Evolutionary conservation across 2,888 invertebrate genomes (phyloP).

Genomic region (Calameuta pallipes): DNA sequence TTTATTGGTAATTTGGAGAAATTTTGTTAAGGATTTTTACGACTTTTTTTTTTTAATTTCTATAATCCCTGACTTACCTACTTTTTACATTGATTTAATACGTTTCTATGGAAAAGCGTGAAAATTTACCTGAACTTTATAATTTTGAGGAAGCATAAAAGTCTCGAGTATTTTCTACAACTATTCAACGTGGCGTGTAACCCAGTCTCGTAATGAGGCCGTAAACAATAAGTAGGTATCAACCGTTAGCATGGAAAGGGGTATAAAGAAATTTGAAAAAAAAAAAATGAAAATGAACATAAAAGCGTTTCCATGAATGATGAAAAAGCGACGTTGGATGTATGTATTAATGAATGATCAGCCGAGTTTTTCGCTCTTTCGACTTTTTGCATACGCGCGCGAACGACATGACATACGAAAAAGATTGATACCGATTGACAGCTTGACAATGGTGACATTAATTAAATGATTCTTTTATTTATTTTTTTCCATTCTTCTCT

Average conservation of each 20-base stretch:
- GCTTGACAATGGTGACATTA: neutral
- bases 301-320: neutral
- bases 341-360: neutral
- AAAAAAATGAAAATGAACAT: neutral
- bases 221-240: neutral
- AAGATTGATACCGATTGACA: neutral
- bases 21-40: neutral
- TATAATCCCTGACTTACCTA: neutral
- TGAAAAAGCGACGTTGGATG: neutral
- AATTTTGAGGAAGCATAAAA: neutral
- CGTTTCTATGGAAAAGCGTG: neutral
- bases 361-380: neutral
- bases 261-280: neutral
- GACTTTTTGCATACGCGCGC: neutral
- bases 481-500: neutral
- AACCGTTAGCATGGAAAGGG: neutral
- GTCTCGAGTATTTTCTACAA: constrained; percentile 11
- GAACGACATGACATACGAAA: neutral
- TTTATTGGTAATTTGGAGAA: neutral
- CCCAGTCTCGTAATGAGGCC: neutral
- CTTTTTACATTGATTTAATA: neutral
- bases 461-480: constrained; percentile 4
- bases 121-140: neutral
- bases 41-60: neutral
- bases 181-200: neutral